A percentile compares a stretch with the other conserved stretches of the same genome.
phyloP scores from a whole-genome alignment of 2,888 invertebrate species.

The Eumerus sabulonum region DNA sequence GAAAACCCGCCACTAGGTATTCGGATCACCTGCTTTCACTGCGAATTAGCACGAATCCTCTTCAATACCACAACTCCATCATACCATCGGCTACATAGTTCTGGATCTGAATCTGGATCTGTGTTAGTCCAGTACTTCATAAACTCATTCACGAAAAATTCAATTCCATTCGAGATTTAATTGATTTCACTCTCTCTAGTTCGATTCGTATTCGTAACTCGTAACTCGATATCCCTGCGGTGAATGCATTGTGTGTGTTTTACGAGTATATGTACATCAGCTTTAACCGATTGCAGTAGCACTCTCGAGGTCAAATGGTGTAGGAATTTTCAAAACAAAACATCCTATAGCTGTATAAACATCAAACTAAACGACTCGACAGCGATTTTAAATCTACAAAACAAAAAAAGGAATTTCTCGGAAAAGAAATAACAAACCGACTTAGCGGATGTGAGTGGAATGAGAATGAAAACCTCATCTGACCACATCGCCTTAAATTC shows the following conservation, averaged over 20 bases:
- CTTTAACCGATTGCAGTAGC: constrained; percentile 29
- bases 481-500: constrained; percentile 28
- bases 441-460: constrained; percentile 4
- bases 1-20: too few relatives aligned
- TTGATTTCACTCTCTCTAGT: background rate
- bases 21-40: too few relatives aligned
- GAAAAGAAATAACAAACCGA: constrained; percentile 24
- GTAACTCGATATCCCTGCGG: background rate
- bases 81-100: too few relatives aligned
- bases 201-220: background rate
- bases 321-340: constrained; percentile 5
- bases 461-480: constrained; percentile 5
- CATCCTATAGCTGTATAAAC: background rate
- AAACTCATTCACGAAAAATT: background rate
- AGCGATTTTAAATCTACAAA: constrained; percentile 4
- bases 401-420: background rate
- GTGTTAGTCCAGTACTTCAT: too few relatives aligned
- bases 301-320: constrained; percentile 34
- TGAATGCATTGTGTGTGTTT: background rate
- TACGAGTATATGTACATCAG: background rate
- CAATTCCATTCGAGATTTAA: background rate
- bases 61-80: too few relatives aligned
- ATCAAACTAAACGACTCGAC: constrained; percentile 13
- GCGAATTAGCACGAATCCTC: too few relatives aligned
- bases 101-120: too few relatives aligned